Evolutionary conservation across 1,140 invertebrate species (phyloP).

Genomic region (Cherax destructor): DNA sequence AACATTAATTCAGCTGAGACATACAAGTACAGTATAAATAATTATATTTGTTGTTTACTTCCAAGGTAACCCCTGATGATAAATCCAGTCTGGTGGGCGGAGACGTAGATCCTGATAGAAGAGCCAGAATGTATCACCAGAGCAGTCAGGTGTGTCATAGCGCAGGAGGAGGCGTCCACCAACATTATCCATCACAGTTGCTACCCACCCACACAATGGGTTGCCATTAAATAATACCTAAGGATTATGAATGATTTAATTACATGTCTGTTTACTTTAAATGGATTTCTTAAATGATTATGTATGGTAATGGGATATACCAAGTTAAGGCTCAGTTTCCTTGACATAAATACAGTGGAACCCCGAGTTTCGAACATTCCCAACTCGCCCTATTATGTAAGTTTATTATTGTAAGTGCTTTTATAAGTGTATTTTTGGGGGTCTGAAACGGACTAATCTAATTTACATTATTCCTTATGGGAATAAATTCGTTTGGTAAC

Average conservation of each 20-base stretch:
- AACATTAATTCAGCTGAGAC: background rate
- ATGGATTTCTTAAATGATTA: background rate
- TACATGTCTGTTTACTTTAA: background rate
- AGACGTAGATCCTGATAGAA: conserved; percentile 46
- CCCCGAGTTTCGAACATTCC: too few species aligned
- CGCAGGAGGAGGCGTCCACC: conserved; percentile 47
- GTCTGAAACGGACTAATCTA: too few species aligned
- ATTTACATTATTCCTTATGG: too few species aligned
- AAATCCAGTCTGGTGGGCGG: conserved; percentile 53
- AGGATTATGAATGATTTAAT: background rate
- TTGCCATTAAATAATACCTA: conserved; percentile 48
- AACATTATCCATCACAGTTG: conserved; percentile 55
- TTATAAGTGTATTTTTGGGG: too few species aligned
- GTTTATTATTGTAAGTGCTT: too few species aligned
- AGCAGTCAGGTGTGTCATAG: conserved; percentile 60
- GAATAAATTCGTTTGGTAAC: too few species aligned
- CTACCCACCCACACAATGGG: conserved; percentile 44
- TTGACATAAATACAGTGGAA: too few species aligned
- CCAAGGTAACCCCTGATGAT: conserved; percentile 29
- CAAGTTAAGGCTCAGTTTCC: too few species aligned
- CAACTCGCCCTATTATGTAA: too few species aligned
- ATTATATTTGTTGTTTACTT: conserved; percentile 3
- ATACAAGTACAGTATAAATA: background rate
- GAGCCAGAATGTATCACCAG: conserved; percentile 46
- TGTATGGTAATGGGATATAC: too few species aligned